Percentiles rank a stretch among this genome's conserved stretches.
These are phyloP conservation scores for Rhipidura dahli DNA, from an alignment of 2,113 vertebrate genomes.

Conservation along the genomic window DNA sequence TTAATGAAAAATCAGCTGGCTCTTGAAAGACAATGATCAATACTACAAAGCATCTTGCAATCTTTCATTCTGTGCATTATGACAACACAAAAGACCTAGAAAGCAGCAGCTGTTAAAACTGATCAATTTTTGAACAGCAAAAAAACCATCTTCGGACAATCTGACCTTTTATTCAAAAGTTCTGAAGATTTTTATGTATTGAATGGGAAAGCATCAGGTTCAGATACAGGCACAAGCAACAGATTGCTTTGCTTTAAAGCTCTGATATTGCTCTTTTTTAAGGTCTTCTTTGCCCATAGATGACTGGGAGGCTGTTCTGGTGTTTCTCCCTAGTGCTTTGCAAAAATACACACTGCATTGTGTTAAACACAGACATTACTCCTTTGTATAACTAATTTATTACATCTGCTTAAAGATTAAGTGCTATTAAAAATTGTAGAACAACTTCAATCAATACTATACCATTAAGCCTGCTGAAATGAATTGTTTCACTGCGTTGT, in stretches of 20 bases:
- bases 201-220: neutral
- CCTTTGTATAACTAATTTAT: slow-evolving; percentile 12
- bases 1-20: slow-evolving; percentile 19
- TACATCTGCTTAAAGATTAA: slow-evolving; percentile 36
- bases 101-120: neutral
- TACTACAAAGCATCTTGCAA: neutral
- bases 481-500: slow-evolving; percentile 1
- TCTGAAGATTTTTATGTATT: neutral
- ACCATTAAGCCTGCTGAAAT: slow-evolving; percentile 22
- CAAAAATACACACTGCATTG: neutral
- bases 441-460: slow-evolving; percentile 26
- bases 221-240: neutral
- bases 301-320: neutral
- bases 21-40: neutral
- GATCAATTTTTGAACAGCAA: neutral
- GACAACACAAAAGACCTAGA: neutral
- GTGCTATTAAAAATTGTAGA: slow-evolving; percentile 27
- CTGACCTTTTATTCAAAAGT: neutral
- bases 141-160: neutral
- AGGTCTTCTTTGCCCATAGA: neutral
- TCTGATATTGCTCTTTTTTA: neutral
- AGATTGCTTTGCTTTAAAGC: neutral
- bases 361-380: neutral
- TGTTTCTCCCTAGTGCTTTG: neutral
- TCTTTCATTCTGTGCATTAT: neutral